Percentiles rank a stretch among this genome's conserved stretches.
Conservation (phyloP, 2,888 invertebrate species). For the Digitonthophagus gazella region DNA sequence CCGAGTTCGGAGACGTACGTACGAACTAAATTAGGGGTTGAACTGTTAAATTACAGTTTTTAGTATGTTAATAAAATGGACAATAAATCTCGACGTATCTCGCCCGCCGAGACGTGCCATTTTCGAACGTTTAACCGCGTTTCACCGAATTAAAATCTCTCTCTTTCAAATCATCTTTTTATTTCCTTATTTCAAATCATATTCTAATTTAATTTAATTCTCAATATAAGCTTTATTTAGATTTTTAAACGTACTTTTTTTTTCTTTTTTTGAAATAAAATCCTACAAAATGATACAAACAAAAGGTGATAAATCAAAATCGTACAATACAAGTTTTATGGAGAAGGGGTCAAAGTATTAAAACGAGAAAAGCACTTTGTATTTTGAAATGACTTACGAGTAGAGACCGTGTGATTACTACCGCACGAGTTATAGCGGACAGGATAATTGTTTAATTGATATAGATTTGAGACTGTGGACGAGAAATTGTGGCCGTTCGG, state of each 20-base stretch:
- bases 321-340: not conserved
- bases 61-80: conserved; percentile 27
- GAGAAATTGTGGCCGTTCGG: not conserved
- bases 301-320: not conserved
- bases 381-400: conserved; percentile 39
- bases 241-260: too few species aligned
- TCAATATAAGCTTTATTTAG: too few species aligned
- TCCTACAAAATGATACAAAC: too few species aligned
- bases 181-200: too few species aligned
- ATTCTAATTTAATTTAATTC: too few species aligned
- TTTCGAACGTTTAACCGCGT: not conserved
- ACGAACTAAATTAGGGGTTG: conserved; percentile 26
- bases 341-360: not conserved
- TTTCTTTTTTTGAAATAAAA: too few species aligned
- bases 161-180: too few species aligned
- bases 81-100: conserved; percentile 19
- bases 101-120: not conserved
- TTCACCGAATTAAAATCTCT: not conserved
- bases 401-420: conserved; percentile 45
- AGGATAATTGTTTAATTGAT: conserved; percentile 49
- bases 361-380: too few species aligned
- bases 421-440: conserved; percentile 44
- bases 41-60: conserved; percentile 27
- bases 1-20: conserved; percentile 18
- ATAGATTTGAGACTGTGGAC: conserved; percentile 41